Base-by-base conservation (phyloP, 2,113 vertebrate species). In the Atlantisia rogersi region DNA sequence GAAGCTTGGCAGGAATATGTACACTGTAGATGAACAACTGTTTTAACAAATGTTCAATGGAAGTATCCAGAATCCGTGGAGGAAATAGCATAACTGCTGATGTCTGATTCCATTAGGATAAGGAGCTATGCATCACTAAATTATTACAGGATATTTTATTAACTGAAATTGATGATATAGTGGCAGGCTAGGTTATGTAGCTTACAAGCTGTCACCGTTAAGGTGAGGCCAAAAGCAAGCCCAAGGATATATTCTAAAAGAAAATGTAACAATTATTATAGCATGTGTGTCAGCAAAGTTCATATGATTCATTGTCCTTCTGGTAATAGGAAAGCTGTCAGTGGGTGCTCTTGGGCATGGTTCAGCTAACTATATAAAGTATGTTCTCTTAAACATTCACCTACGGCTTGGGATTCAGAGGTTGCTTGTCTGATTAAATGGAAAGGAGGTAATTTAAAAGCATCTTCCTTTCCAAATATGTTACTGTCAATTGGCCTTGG, bases 281-380 rank as follows among this genome's bases (percentile, higher is more conserved):
- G 94, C 89, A 90, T 64, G 86, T 76, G 94, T 97, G 97, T 97
- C 96, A 97, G 94, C 94, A 93, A 94, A 95, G 96, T 96, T 97
- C 90, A 95, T 56, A 89, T 97, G 97, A 97, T 97, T 97, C 97
- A 97, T 97, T 97, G 95, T 95, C 96, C 96, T 96, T 94, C 95
- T 97, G 95, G 95, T 97, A 97, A 97, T 96, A 97, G 95, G 94
- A 97, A 97, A 97, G 88, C 95, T 97, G 96, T 95, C 97, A 97
- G 94, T 97, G 90, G 93, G 96, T 4, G 94, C 95, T 94, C 94
- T 96, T 96, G 95, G 97, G 94, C 94, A 95, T 94, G 91, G 94
- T 95, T 96, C 94, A 96, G 90, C 92, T 96, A 92, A 92, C 84
- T 97, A 92, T 96, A 96, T 94, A 96, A 93, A 96, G 93, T 95